These are phyloP conservation scores for Oryzias celebensis DNA, from an alignment of 2,113 vertebrate genomes.

Conservation along the genomic window DNA sequence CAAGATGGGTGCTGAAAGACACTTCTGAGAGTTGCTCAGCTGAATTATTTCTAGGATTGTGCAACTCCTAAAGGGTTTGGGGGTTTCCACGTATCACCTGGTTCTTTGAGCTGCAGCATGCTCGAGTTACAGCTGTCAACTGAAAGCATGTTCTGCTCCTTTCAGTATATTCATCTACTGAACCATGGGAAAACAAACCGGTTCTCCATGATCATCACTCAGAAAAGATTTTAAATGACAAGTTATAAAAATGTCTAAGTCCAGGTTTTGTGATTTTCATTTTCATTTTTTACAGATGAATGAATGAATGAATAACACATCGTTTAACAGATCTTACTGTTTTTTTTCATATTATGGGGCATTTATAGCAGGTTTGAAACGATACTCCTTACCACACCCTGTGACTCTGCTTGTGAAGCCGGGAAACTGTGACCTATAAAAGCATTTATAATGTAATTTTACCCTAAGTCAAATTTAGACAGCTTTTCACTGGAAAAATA, in stretches of 20 bases:
- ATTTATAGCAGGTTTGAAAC: slow-evolving; percentile 31
- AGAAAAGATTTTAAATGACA: too few relatives aligned
- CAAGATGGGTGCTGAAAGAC: slow-evolving; percentile 9
- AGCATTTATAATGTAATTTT: too few relatives aligned
- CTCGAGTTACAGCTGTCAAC: slow-evolving; percentile 39
- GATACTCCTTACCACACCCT: slow-evolving; percentile 40
- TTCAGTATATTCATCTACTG: neutral
- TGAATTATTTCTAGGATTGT: slow-evolving; percentile 46
- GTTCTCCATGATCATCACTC: too few relatives aligned
- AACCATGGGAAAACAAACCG: too few relatives aligned
- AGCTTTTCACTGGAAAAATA: too few relatives aligned
- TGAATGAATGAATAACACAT: too few relatives aligned
- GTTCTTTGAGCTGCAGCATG: slow-evolving; percentile 16
- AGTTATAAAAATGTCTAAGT: slow-evolving; percentile 5
- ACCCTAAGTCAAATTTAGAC: too few relatives aligned
- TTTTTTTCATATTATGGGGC: slow-evolving; percentile 13
- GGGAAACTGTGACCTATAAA: slow-evolving; percentile 21
- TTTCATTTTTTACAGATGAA: slow-evolving; percentile 17
- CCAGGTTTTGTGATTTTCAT: neutral
- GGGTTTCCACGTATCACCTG: slow-evolving; percentile 35
- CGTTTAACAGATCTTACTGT: slow-evolving; percentile 6
- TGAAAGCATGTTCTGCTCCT: slow-evolving; percentile 5
- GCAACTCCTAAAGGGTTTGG: slow-evolving; percentile 40
- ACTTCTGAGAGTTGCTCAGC: slow-evolving; percentile 39
- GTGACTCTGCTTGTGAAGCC: slow-evolving; percentile 23